phyloP scores from a whole-genome alignment of 2,113 vertebrate genomes.

The Mungos mungo region DNA sequence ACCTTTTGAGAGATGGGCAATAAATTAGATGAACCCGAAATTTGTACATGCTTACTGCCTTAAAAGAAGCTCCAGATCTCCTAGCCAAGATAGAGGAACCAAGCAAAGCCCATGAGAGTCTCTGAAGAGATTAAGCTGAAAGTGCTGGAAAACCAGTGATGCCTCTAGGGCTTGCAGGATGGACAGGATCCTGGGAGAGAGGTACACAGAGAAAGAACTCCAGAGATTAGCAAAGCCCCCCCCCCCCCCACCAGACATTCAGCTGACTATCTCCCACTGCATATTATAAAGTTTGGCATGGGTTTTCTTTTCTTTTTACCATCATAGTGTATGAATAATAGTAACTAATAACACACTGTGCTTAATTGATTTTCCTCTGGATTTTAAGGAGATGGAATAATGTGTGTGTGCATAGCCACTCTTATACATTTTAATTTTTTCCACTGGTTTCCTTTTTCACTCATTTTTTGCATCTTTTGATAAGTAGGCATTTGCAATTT shows the following conservation, averaged over 20 bases:
- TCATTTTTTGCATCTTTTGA: not conserved
- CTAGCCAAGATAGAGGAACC: rapidly evolving
- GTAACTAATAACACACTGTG: not conserved
- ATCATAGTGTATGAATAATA: not conserved
- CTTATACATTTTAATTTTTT: not conserved
- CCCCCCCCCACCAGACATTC: no score
- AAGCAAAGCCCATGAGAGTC: not conserved
- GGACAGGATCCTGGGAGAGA: not conserved
- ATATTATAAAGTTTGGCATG: not conserved
- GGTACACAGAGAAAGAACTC: not conserved
- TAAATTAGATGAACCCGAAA: rapidly evolving
- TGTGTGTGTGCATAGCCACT: not conserved
- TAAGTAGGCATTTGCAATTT: not conserved
- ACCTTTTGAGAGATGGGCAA: not conserved
- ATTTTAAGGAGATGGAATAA: not conserved
- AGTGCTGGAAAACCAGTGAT: not conserved
- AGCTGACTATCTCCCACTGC: no score
- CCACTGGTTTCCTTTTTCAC: not conserved
- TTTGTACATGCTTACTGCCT: not conserved
- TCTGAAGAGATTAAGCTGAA: not conserved
- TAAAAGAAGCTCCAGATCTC: not conserved
- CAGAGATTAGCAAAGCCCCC: rapidly evolving
- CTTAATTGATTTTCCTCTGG: not conserved
- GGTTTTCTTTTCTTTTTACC: not conserved
- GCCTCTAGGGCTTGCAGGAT: not conserved